Evolutionary conservation across 1,140 invertebrate species (phyloP).

Genomic region (Apolygus lucorum): DNA sequence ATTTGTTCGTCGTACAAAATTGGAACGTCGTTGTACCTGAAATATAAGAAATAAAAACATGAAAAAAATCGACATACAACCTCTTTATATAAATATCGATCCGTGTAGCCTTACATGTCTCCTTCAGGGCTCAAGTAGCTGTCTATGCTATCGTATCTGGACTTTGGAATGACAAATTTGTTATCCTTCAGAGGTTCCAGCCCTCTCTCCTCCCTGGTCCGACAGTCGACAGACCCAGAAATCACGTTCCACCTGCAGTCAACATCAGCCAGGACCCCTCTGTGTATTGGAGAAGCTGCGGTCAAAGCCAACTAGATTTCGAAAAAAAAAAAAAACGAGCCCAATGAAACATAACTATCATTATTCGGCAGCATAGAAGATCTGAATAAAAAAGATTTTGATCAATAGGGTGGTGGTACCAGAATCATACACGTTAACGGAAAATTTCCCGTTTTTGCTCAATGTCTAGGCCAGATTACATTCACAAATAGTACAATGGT

Average conservation of each 20-base stretch:
- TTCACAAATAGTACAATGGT: too few species aligned
- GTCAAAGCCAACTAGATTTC: slow-evolving; percentile 74
- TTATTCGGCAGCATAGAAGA: too few species aligned
- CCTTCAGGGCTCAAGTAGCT: slow-evolving; percentile 86
- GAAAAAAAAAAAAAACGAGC: too few species aligned
- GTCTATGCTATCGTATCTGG: slow-evolving; percentile 95
- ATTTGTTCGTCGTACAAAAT: slow-evolving; percentile 78
- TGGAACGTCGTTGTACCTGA: slow-evolving; percentile 83
- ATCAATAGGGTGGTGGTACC: too few species aligned
- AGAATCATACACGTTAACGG: too few species aligned
- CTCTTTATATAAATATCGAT: background rate
- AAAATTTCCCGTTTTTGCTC: too few species aligned
- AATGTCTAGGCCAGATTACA: too few species aligned
- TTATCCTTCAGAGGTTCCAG: slow-evolving; percentile 61
- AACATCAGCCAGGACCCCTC: slow-evolving; percentile 86
- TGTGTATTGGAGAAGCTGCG: slow-evolving; percentile 89
- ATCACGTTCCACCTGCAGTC: slow-evolving; percentile 98
- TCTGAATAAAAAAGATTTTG: too few species aligned
- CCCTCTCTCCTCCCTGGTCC: slow-evolving; percentile 89
- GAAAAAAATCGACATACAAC: background rate
- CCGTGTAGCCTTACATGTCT: slow-evolving; percentile 49
- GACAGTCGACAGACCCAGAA: slow-evolving; percentile 87
- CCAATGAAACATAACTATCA: too few species aligned
- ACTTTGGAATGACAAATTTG: slow-evolving; percentile 87
- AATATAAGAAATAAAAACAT: slow-evolving; percentile 25